Base-by-base conservation (phyloP, 2,113 vertebrate species). In the Spheniscus mendiculus region DNA sequence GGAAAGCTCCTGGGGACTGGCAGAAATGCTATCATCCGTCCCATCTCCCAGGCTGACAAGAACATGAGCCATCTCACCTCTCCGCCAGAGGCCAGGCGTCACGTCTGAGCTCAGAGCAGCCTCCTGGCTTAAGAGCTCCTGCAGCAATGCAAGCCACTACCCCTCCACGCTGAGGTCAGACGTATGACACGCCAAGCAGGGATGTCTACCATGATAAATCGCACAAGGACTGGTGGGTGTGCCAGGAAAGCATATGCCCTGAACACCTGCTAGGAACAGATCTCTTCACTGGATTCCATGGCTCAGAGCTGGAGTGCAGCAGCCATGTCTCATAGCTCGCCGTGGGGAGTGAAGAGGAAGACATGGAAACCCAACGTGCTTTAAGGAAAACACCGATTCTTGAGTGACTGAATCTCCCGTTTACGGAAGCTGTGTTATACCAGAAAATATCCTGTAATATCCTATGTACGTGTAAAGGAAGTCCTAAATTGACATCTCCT, bases 251-350 rank as follows among this genome's bases (percentile, higher is more conserved):
- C 87, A 81, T 13, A 29, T 40, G 95, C 90, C 85, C 70, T 23
- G 23, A 83, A 7, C 95, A 97, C 72, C 90, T 91, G 92, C 85
- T 93, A 49, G 84, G 92, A 79, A 80, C 6, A 36, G 82, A 94
- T 79, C 92, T 83, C 82, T 8, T 26, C 67, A 59, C 83, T 4
- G 59, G 55, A 74, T 62, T 53, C 49, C 82, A 50, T 0, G 0
- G 89, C 95, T 72, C 18, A 0, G 88, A 72, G 80, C 70, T 32
- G 70, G 12, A 77, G 67, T 0, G 40, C 8, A 34, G 91, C 80
- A 87, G 79, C 91, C 81, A 11, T 0, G 40, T 8, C 87, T 69
- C 70, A 77, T 16, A 22, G 76, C 83, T 78, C 4, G 0, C 50
- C 0, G 0, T 15, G 47, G 50, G 58, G 80, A 87, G 17, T 0